Percentiles rank a stretch among this genome's conserved stretches.
Evolutionary conservation across 1,140 invertebrate genomes (phyloP).

Genomic region (Thereuonema tuberculata): DNA sequence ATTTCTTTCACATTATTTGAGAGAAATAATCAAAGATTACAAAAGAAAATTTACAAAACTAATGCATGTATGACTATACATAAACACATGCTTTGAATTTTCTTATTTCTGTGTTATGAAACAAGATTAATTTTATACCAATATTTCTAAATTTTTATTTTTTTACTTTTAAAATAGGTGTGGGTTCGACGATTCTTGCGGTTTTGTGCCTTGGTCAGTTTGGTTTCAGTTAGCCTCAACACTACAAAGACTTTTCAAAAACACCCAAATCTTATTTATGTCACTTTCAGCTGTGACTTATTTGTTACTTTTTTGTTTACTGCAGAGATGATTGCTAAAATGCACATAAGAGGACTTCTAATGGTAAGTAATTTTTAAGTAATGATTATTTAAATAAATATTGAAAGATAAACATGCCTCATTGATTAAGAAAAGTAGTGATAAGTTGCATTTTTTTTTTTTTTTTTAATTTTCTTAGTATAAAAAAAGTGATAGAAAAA

Average conservation of each 20-base stretch:
- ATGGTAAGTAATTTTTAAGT: slow-evolving; percentile 42
- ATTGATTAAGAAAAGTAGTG: too few species aligned
- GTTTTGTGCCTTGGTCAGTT: slow-evolving; percentile 73
- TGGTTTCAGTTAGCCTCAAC: slow-evolving; percentile 87
- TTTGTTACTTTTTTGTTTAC: slow-evolving; percentile 83
- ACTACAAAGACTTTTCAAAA: slow-evolving; percentile 89
- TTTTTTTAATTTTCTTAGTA: too few species aligned
- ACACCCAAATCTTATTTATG: slow-evolving; percentile 61
- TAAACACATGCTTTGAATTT: too few species aligned
- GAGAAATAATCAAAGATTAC: too few species aligned
- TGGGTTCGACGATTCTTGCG: slow-evolving; percentile 83
- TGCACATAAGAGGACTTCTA: slow-evolving; percentile 85
- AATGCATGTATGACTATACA: too few species aligned
- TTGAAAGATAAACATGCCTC: too few species aligned
- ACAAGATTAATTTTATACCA: not conserved
- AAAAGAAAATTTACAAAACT: too few species aligned
- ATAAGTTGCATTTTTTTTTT: too few species aligned
- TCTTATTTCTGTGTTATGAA: too few species aligned
- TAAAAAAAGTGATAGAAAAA: too few species aligned
- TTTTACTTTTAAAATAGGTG: slow-evolving; percentile 41
- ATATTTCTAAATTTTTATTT: not conserved
- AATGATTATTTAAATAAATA: not conserved
- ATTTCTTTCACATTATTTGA: too few species aligned
- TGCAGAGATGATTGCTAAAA: slow-evolving; percentile 95
- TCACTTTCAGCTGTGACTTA: slow-evolving; percentile 78